These are phyloP conservation scores for Bergia puertoricense DNA, from an alignment of 92 coral and sea anemone genomes.

Conservation along the genomic window DNA sequence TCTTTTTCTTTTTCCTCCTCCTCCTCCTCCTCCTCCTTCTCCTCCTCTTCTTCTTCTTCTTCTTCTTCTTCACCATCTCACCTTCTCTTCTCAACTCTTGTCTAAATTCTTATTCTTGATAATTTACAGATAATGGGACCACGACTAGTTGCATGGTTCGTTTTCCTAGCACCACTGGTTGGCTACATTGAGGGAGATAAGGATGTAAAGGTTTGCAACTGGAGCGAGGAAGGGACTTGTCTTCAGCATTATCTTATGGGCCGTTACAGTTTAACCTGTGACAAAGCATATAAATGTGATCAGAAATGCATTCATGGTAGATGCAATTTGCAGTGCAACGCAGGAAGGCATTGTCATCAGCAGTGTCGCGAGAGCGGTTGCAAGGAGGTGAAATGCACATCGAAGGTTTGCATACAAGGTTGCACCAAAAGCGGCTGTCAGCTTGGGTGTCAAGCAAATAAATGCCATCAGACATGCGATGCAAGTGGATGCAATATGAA, in stretches of 20 bases:
- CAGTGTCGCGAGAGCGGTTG: conserved; percentile 30
- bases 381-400: conserved; percentile 30
- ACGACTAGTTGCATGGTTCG: neutral
- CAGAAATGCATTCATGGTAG: conserved; percentile 68
- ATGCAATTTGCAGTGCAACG: conserved; percentile 63
- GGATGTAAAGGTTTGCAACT: neutral
- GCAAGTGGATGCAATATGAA: conserved; percentile 59
- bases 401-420: conserved; percentile 54
- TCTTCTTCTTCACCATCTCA: too few relatives aligned
- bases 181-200: neutral
- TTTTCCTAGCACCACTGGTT: neutral
- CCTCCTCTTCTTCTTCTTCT: too few relatives aligned
- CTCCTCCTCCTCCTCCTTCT: too few relatives aligned
- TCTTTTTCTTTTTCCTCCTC: too few relatives aligned
- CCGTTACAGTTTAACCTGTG: conserved; percentile 24
- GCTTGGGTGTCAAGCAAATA: conserved; percentile 40
- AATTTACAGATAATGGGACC: conserved; percentile 10
- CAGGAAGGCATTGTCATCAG: conserved; percentile 36
- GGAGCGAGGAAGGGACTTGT: conserved; percentile 18
- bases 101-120: neutral
- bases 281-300: conserved; percentile 7
- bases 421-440: conserved; percentile 59
- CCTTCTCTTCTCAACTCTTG: too few relatives aligned
- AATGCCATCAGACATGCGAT: conserved; percentile 62
- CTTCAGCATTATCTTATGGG: conserved; percentile 35